A percentile compares a stretch with the other conserved stretches of the same genome.
Conservation (phyloP, 2,888 invertebrate species). For the Noctua janthe region DNA sequence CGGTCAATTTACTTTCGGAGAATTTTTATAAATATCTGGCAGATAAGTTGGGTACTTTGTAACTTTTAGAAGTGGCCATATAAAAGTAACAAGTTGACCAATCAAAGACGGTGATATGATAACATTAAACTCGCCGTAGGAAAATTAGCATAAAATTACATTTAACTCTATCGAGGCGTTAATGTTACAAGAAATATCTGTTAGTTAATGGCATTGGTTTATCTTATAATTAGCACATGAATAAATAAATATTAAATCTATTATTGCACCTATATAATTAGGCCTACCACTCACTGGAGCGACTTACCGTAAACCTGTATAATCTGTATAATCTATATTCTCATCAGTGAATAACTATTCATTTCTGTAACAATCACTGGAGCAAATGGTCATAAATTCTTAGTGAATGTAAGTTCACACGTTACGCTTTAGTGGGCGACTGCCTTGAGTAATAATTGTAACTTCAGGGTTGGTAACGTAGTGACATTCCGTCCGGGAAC, state of each 20-base stretch:
- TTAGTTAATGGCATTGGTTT: slow-evolving; percentile 29
- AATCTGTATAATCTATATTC: slow-evolving; percentile 4
- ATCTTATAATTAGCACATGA: slow-evolving; percentile 46
- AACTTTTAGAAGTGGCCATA: slow-evolving; percentile 47
- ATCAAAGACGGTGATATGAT: slow-evolving; percentile 35
- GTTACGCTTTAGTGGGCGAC: slow-evolving; percentile 53
- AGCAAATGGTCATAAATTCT: slow-evolving; percentile 23
- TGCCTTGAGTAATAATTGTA: slow-evolving; percentile 62
- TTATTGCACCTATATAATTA: slow-evolving; percentile 36
- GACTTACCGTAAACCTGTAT: slow-evolving; percentile 15
- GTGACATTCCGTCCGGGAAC: slow-evolving; percentile 72
- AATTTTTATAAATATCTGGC: slow-evolving; percentile 30
- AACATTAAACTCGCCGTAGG: slow-evolving; percentile 23
- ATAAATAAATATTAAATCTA: slow-evolving; percentile 16
- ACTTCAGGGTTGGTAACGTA: slow-evolving; percentile 58
- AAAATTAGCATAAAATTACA: slow-evolving; percentile 58
- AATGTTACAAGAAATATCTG: slow-evolving; percentile 40
- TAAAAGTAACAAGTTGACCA: slow-evolving; percentile 57
- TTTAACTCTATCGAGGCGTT: slow-evolving; percentile 35
- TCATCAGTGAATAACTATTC: background rate
- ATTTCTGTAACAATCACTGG: slow-evolving; percentile 22
- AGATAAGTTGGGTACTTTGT: slow-evolving; percentile 45
- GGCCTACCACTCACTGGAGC: slow-evolving; percentile 34
- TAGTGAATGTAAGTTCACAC: slow-evolving; percentile 45
- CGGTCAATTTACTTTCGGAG: slow-evolving; percentile 55